A percentile compares a stretch with the other conserved stretches of the same genome.
Evolutionary conservation across 2,113 vertebrate species (phyloP).

Genomic region (Buteo buteo): DNA sequence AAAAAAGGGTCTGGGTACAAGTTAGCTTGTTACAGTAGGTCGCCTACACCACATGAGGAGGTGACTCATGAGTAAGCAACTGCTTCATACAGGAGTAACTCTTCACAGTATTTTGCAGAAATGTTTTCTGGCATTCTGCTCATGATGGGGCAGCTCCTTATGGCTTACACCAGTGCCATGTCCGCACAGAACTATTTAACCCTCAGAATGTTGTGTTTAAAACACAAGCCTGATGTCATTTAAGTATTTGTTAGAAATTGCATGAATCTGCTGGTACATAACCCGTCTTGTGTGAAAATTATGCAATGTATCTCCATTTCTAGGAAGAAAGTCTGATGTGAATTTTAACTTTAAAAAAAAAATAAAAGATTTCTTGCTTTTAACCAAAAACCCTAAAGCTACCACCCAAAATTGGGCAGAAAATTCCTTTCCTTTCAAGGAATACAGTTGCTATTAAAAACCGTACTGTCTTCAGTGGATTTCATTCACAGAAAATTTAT

Average conservation of each 20-base stretch:
- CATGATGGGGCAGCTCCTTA: fast-evolving
- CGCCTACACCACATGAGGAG: not conserved
- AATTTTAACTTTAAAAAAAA: not conserved
- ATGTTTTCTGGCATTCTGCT: not conserved
- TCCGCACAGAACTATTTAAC: not conserved
- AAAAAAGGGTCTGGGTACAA: not conserved
- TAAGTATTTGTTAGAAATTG: not conserved
- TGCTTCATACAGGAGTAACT: not conserved
- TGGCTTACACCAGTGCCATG: not conserved
- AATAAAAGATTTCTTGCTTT: not conserved
- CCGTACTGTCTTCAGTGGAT: not conserved
- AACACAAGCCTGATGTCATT: not conserved
- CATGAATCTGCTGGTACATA: not conserved
- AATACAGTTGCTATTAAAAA: not conserved
- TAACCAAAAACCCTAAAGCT: not conserved
- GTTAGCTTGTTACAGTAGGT: not conserved
- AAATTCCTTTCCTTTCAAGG: not conserved
- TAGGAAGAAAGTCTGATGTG: not conserved
- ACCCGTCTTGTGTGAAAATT: not conserved
- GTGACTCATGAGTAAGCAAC: not conserved
- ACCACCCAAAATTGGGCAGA: not conserved
- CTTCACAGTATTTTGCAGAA: not conserved
- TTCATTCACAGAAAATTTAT: not conserved
- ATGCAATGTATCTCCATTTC: not conserved
- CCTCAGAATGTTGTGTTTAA: not conserved